These are phyloP conservation scores for Amphipyra tragopoginis DNA, from an alignment of 2,888 invertebrate species.

Conservation along the genomic window DNA sequence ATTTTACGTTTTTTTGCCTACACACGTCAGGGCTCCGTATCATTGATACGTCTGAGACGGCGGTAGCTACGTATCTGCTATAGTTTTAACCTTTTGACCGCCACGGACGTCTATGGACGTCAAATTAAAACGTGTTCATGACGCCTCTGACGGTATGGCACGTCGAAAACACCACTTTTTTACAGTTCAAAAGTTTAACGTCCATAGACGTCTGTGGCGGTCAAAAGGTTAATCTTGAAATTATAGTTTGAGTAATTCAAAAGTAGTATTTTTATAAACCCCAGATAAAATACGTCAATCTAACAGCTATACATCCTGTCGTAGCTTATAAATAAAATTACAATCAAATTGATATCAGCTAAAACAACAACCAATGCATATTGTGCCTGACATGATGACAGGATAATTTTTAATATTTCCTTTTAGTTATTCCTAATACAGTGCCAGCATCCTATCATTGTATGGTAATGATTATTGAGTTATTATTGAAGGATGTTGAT, in stretches of 20 bases:
- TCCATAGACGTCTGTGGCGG: too few relatives aligned
- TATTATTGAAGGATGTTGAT: conserved; percentile 34
- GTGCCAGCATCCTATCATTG: conserved; percentile 23
- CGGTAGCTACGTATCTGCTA: too few relatives aligned
- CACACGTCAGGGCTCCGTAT: too few relatives aligned
- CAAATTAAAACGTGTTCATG: too few relatives aligned
- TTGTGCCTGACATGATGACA: conserved; percentile 11
- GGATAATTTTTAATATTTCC: conserved; percentile 48
- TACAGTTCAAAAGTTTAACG: too few relatives aligned
- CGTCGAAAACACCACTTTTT: too few relatives aligned
- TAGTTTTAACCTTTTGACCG: too few relatives aligned
- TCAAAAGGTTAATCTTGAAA: conserved; percentile 3
- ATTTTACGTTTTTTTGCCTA: too few relatives aligned
- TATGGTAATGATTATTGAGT: conserved; percentile 41
- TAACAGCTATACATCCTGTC: conserved; percentile 31
- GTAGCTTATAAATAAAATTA: conserved; percentile 38
- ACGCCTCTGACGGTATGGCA: too few relatives aligned
- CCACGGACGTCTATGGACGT: too few relatives aligned
- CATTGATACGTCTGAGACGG: too few relatives aligned
- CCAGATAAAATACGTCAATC: neutral
- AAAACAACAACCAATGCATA: neutral
- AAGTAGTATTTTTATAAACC: conserved; percentile 3
- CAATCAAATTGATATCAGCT: conserved; percentile 28
- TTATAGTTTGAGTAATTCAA: neutral
- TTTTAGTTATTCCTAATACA: conserved; percentile 14